Conservation (phyloP, 2,797 vertebrate genomes). For the Muscicapa comitata region DNA sequence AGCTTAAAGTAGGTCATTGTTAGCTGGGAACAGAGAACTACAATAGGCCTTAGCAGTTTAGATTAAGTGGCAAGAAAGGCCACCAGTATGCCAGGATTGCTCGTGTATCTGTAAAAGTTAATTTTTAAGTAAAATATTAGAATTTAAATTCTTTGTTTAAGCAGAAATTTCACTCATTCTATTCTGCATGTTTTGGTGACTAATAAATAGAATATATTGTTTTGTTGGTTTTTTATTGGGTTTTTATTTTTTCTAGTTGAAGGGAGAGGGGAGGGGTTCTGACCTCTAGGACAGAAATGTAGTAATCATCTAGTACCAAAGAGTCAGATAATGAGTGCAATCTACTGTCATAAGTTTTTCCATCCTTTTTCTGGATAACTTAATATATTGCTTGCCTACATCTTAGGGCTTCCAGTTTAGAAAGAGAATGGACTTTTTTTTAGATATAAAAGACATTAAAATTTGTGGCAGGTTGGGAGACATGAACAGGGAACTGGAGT, state of each 20-base stretch:
- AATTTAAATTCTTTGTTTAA: not conserved
- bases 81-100: not conserved
- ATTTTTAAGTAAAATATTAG: not conserved
- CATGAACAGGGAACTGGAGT: not conserved
- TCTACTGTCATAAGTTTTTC: not conserved
- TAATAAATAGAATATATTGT: not conserved
- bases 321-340: not conserved
- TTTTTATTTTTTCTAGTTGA: fast-evolving
- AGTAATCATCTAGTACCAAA: not conserved
- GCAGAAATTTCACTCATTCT: not conserved
- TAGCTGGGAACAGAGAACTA: not conserved
- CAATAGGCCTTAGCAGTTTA: not conserved
- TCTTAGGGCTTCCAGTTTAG: not conserved
- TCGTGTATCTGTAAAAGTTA: not conserved
- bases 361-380: not conserved
- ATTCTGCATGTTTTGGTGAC: not conserved
- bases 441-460: not conserved
- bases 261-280: fast-evolving
- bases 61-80: not conserved
- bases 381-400: not conserved
- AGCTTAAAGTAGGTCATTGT: constrained; percentile 47
- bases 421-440: not conserved
- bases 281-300: not conserved
- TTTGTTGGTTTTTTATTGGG: fast-evolving
- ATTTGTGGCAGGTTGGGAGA: not conserved